Percentiles rank a stretch among this genome's conserved stretches.
phyloP scores from a whole-genome alignment of 1,140 invertebrate species.

The Drosophila tropicalis region DNA sequence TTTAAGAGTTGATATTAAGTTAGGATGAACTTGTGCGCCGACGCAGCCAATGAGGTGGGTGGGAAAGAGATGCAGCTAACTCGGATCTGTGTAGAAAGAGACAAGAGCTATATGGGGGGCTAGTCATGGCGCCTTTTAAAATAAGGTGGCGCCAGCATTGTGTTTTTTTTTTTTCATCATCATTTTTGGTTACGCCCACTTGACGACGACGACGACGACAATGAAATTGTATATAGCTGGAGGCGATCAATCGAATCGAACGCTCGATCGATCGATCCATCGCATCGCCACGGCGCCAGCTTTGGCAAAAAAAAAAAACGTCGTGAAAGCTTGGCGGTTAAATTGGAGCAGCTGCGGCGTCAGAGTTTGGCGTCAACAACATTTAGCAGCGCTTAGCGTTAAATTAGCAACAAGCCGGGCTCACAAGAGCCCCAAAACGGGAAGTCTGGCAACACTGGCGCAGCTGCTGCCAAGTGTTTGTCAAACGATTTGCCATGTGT shows the following conservation, averaged over 20 bases:
- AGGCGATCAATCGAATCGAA: slow-evolving; percentile 42
- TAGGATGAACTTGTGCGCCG: slow-evolving; percentile 23
- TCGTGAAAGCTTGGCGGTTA: slow-evolving; percentile 63
- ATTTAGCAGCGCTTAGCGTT: slow-evolving; percentile 76
- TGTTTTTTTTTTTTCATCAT: slow-evolving; percentile 44
- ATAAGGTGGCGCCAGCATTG: slow-evolving; percentile 79
- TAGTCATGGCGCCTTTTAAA: slow-evolving; percentile 60
- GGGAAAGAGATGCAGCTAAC: slow-evolving; percentile 5
- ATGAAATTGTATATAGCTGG: slow-evolving; percentile 53
- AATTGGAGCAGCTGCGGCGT: slow-evolving; percentile 69
- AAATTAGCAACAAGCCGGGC: slow-evolving; percentile 63
- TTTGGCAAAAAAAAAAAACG: slow-evolving; percentile 13
- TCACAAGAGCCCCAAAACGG: not conserved
- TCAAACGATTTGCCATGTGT: slow-evolving; percentile 69
- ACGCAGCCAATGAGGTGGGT: slow-evolving; percentile 21
- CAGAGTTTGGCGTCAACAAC: slow-evolving; percentile 3
- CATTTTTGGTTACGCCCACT: slow-evolving; percentile 80
- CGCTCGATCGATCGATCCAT: slow-evolving; percentile 35
- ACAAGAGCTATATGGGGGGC: slow-evolving; percentile 22
- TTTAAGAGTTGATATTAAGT: slow-evolving; percentile 42
- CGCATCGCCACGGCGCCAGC: slow-evolving; percentile 13
- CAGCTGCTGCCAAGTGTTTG: slow-evolving; percentile 68
- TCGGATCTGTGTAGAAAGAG: slow-evolving; percentile 30
- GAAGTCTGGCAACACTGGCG: slow-evolving; percentile 47
- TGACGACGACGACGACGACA: slow-evolving; percentile 50